phyloP scores from a whole-genome alignment of 2,113 vertebrate species.

The Pimephales promelas region DNA sequence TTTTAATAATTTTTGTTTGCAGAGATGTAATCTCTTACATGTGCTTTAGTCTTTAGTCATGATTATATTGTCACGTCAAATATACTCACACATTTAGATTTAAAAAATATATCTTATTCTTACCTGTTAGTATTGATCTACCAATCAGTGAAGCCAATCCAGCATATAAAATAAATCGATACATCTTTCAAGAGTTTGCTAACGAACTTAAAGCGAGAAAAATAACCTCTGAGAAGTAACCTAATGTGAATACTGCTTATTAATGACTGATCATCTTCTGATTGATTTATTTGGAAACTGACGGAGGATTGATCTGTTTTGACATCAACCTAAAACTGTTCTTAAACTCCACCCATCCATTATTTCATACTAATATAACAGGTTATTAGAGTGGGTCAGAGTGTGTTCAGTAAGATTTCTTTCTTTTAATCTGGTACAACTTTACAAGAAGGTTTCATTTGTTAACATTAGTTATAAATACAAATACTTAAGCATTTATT shows the following conservation, averaged over 20 bases:
- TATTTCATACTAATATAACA: neutral
- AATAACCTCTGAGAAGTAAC: neutral
- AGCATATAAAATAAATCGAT: neutral
- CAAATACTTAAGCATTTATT: no score
- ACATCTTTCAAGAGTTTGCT: neutral
- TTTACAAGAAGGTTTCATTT: no score
- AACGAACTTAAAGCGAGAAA: neutral
- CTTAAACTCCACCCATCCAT: neutral
- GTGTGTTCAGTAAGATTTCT: neutral
- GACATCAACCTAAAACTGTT: neutral
- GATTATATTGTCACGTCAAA: neutral
- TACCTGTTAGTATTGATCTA: constrained; percentile 9
- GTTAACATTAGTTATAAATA: no score
- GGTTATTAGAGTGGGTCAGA: neutral
- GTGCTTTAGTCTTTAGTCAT: no score
- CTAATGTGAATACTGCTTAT: no score
- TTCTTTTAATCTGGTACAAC: neutral
- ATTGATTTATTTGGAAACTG: neutral
- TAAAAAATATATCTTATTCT: neutral
- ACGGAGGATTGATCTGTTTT: neutral
- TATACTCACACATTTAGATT: neutral
- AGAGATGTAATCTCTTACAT: neutral
- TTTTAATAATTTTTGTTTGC: no score
- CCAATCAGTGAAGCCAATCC: constrained; percentile 15
- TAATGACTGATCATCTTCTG: neutral